These are phyloP conservation scores for Eurois occulta DNA, from an alignment of 2,888 invertebrate species.

Conservation along the genomic window DNA sequence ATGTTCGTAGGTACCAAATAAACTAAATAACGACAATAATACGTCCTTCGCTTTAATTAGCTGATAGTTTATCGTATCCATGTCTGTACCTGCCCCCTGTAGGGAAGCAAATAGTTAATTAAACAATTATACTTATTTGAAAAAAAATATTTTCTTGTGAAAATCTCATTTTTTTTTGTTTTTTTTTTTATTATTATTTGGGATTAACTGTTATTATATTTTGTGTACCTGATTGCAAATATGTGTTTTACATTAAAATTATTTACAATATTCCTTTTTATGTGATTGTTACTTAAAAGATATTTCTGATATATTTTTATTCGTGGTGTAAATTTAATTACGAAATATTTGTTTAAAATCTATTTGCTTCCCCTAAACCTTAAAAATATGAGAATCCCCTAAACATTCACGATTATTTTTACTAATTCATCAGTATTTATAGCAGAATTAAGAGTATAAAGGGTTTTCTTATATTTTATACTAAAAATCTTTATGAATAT, in stretches of 20 bases:
- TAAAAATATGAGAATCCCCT: conserved; percentile 75
- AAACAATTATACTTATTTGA: background rate
- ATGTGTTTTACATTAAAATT: background rate
- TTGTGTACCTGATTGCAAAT: background rate
- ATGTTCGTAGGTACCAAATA: conserved; percentile 77
- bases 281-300: background rate
- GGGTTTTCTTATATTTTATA: conserved; percentile 77
- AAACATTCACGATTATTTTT: conserved; percentile 43
- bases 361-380: conserved; percentile 64
- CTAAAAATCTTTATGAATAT: conserved; percentile 73
- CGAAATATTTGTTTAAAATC: conserved; percentile 16
- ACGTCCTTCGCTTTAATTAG: conserved; percentile 90
- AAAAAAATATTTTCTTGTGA: background rate
- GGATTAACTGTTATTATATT: background rate
- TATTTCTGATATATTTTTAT: too few relatives aligned
- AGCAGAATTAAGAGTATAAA: conserved; percentile 33
- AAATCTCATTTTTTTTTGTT: background rate
- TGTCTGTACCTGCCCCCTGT: conserved; percentile 69
- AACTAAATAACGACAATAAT: conserved; percentile 87
- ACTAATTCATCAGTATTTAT: conserved; percentile 23
- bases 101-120: conserved; percentile 69
- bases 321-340: background rate
- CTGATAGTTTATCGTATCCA: conserved; percentile 76
- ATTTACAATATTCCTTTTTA: background rate
- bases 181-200: too few relatives aligned